A percentile compares a stretch with the other conserved stretches of the same genome.
phyloP scores from a whole-genome alignment of 2,113 vertebrate species.

The Phylloscopus trochilus region DNA sequence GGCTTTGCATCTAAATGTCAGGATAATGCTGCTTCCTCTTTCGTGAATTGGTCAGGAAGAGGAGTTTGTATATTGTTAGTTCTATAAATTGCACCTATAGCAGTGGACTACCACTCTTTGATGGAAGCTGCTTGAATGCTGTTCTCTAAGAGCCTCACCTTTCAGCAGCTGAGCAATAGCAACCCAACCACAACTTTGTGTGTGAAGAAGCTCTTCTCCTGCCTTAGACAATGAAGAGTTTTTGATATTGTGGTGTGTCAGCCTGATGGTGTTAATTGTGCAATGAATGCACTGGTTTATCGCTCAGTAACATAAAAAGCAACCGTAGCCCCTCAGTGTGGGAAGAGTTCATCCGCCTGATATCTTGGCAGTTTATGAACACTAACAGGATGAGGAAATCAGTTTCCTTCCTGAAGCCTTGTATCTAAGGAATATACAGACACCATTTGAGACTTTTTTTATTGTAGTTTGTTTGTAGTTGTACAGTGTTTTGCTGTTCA shows the following conservation, averaged over 20 bases:
- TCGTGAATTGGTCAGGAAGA: neutral
- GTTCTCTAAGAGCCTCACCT: neutral
- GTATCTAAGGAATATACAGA: slow-evolving; percentile 60
- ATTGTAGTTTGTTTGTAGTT: slow-evolving; percentile 22
- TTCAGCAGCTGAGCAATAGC: neutral
- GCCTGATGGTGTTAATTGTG: neutral
- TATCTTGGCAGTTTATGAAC: slow-evolving; percentile 39
- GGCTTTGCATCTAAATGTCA: neutral
- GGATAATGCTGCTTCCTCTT: slow-evolving; percentile 12
- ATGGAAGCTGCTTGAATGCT: neutral
- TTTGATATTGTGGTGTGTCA: neutral
- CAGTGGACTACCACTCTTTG: neutral
- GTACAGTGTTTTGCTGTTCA: neutral
- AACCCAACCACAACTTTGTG: neutral
- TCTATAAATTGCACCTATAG: slow-evolving; percentile 1
- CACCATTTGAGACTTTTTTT: slow-evolving; percentile 2
- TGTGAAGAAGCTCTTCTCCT: neutral
- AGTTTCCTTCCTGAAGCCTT: slow-evolving; percentile 80
- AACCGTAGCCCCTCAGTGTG: neutral
- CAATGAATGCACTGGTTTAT: neutral
- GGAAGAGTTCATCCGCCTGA: slow-evolving; percentile 56
- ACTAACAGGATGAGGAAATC: slow-evolving; percentile 77
- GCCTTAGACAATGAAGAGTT: neutral
- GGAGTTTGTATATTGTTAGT: neutral
- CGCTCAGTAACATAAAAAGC: neutral